A percentile compares a stretch with the other conserved stretches of the same genome.
phyloP scores from a whole-genome alignment of 2,797 vertebrate genomes.

The Phoxinus dragarum region DNA sequence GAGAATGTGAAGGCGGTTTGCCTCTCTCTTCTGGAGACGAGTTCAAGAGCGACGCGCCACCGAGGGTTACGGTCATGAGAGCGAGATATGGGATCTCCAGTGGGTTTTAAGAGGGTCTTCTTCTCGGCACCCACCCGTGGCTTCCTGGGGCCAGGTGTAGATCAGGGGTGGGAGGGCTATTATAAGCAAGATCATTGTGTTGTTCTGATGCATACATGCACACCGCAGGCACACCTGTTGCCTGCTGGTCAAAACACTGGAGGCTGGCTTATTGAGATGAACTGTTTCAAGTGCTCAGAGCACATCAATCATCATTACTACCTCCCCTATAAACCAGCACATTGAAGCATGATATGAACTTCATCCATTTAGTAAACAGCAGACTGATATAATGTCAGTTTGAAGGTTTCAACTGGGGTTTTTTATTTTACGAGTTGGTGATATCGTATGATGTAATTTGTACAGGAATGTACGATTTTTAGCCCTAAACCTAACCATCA shows the following conservation, averaged over 20 bases:
- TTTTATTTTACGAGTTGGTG: not conserved
- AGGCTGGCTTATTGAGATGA: constrained; percentile 31
- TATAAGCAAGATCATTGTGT: constrained; percentile 43
- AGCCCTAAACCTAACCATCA: not conserved
- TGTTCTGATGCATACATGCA: constrained; percentile 51
- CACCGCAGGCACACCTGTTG: constrained; percentile 58
- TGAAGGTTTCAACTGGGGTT: not conserved
- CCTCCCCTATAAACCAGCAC: not conserved
- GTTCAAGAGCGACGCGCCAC: constrained; percentile 30
- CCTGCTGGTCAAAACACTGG: constrained; percentile 50
- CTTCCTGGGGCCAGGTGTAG: constrained; percentile 58
- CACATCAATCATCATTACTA: constrained; percentile 36
- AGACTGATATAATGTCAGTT: not conserved
- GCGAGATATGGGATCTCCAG: constrained; percentile 50
- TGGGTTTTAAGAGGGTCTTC: constrained; percentile 33
- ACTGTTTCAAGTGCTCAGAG: constrained; percentile 34
- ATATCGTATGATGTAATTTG: no score
- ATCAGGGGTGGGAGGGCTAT: constrained; percentile 40
- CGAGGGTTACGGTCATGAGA: constrained; percentile 49
- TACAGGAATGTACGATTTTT: not conserved
- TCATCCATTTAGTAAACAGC: not conserved
- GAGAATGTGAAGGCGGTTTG: constrained; percentile 33
- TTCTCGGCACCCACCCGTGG: constrained; percentile 29
- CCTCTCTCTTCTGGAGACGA: constrained; percentile 35
- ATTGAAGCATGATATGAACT: constrained; percentile 4